These are phyloP conservation scores for Protaetia brevitarsis DNA, from an alignment of 1,140 invertebrate species.

Conservation along the genomic window DNA sequence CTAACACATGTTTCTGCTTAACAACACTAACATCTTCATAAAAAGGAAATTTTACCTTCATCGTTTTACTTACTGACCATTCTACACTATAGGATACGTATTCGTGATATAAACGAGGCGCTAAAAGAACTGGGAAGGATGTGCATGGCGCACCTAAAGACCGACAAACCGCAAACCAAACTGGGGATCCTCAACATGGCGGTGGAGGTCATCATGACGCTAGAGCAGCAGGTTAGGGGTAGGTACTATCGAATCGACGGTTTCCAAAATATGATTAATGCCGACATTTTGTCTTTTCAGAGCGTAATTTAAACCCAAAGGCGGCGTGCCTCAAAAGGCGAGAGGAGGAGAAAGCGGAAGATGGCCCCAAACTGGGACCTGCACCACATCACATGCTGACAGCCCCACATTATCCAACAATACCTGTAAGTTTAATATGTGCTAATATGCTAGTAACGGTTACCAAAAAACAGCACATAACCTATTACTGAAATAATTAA, in stretches of 20 bases:
- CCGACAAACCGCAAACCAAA: conserved; percentile 96
- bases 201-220: conserved; percentile 94
- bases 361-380: conserved; percentile 69
- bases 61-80: too few relatives aligned
- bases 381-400: conserved; percentile 60
- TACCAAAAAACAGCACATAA: too few relatives aligned
- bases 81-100: conserved; percentile 97
- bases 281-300: conserved; percentile 54
- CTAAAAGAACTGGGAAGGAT: conserved; percentile 94
- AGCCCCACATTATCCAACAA: conserved; percentile 52
- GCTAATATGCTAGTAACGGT: too few relatives aligned
- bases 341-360: conserved; percentile 97
- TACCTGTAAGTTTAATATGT: conserved; percentile 54
- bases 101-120: conserved; percentile 96
- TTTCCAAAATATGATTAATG: not conserved
- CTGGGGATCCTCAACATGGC: conserved; percentile 95
- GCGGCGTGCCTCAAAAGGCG: conserved; percentile 94
- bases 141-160: conserved; percentile 95
- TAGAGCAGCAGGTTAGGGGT: conserved; percentile 97
- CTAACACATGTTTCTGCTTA: not conserved
- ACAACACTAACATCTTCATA: too few relatives aligned
- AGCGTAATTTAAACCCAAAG: conserved; percentile 96
- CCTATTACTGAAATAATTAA: too few relatives aligned
- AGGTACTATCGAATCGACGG: conserved; percentile 52
- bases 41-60: too few relatives aligned